These are phyloP conservation scores for Idaea straminata DNA, from an alignment of 2,888 invertebrate genomes.

Conservation along the genomic window DNA sequence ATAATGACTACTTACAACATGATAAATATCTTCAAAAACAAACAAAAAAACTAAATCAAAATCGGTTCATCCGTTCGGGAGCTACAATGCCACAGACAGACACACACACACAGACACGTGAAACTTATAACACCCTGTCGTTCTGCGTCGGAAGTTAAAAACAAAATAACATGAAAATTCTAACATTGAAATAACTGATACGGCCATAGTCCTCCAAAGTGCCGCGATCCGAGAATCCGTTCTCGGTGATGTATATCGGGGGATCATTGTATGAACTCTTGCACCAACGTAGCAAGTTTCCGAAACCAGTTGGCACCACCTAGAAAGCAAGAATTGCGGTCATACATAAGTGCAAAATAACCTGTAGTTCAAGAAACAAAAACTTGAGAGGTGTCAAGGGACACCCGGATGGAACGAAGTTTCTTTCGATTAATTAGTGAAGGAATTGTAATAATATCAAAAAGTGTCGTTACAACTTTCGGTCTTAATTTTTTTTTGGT, in stretches of 20 bases:
- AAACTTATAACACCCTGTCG: no score
- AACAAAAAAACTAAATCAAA: neutral
- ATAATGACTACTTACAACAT: neutral
- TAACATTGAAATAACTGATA: conserved; percentile 73
- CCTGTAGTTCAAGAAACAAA: neutral
- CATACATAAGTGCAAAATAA: neutral
- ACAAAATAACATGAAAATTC: conserved; percentile 22
- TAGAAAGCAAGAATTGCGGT: conserved; percentile 30
- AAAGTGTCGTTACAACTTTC: no score
- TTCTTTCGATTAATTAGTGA: no score
- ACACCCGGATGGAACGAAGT: no score
- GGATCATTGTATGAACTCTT: conserved; percentile 79
- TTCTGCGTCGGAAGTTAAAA: no score
- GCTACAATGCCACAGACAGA: no score
- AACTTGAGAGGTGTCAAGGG: no score
- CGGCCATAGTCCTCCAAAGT: conserved; percentile 72
- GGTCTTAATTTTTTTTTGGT: no score
- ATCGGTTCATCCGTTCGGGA: no score
- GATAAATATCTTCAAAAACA: conserved; percentile 3
- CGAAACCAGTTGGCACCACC: conserved; percentile 81
- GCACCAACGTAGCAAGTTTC: conserved; percentile 80
- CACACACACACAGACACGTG: no score
- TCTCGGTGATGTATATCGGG: conserved; percentile 81
- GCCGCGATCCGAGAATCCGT: conserved; percentile 78
- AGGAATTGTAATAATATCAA: no score